Conservation (phyloP, 2,888 invertebrate species). For the Punctoribates punctum region DNA sequence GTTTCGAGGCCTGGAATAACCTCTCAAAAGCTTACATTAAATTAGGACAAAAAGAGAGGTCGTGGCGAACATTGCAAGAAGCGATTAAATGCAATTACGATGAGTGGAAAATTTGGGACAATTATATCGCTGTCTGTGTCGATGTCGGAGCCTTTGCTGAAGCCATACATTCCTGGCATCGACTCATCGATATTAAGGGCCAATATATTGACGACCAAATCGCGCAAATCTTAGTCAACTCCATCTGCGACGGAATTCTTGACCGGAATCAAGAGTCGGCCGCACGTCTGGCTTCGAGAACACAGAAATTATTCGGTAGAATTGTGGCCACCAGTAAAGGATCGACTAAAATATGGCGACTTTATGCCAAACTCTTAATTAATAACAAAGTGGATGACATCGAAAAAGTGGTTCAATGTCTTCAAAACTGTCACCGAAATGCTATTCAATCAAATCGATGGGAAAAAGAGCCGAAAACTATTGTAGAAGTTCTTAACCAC, state of each 20-base stretch:
- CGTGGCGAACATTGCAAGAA: slow-evolving; percentile 78
- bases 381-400: slow-evolving; percentile 58
- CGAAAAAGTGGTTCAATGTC: slow-evolving; percentile 63
- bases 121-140: slow-evolving; percentile 78
- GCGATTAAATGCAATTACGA: slow-evolving; percentile 82
- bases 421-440: slow-evolving; percentile 70
- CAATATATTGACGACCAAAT: slow-evolving; percentile 74
- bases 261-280: slow-evolving; percentile 60
- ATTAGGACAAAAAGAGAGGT: slow-evolving; percentile 76
- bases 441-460: slow-evolving; percentile 66
- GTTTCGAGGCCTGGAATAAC: slow-evolving; percentile 98
- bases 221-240: slow-evolving; percentile 66
- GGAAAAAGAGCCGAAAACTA: slow-evolving; percentile 54
- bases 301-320: slow-evolving; percentile 68
- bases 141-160: slow-evolving; percentile 82
- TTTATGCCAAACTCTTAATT: slow-evolving; percentile 64
- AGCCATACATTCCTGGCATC: slow-evolving; percentile 74
- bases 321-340: slow-evolving; percentile 62
- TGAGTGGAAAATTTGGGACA: slow-evolving; percentile 95
- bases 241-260: slow-evolving; percentile 62
- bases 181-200: slow-evolving; percentile 74
- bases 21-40: slow-evolving; percentile 88
- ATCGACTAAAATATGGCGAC: slow-evolving; percentile 72
- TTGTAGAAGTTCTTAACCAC: slow-evolving; percentile 17
- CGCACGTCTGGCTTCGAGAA: slow-evolving; percentile 57